These are phyloP conservation scores for Holothuria glaberrima DNA, from an alignment of 35 echinoderm and acorn worm species.

Conservation along the genomic window DNA sequence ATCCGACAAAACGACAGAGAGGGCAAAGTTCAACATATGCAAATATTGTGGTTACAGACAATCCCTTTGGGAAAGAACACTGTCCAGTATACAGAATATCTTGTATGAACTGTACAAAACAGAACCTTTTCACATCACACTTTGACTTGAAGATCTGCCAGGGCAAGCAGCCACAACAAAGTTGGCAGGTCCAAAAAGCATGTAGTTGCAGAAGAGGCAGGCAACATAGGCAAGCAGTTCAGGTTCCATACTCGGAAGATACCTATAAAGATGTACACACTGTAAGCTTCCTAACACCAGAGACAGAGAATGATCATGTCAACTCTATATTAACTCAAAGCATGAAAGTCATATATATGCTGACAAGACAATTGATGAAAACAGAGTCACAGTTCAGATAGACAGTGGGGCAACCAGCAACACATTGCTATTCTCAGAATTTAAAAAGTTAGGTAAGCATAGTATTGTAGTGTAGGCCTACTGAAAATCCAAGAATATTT, in stretches of 20 bases:
- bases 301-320: slow-evolving; percentile 9
- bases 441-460: background rate
- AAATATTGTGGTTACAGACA: too few relatives aligned
- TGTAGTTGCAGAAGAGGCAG: slow-evolving; percentile 8
- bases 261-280: too few relatives aligned
- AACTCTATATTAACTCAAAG: slow-evolving; percentile 14
- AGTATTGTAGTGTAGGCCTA: too few relatives aligned
- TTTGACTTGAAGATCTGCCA: background rate
- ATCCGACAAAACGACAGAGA: too few relatives aligned
- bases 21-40: too few relatives aligned
- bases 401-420: slow-evolving; percentile 58
- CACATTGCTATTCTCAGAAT: background rate
- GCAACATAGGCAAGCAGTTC: background rate
- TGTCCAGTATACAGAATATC: too few relatives aligned
- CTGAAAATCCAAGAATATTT: too few relatives aligned
- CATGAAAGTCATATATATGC: slow-evolving; percentile 52
- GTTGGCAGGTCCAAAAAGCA: too few relatives aligned
- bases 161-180: background rate
- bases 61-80: too few relatives aligned
- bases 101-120: too few relatives aligned
- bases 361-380: background rate
- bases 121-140: too few relatives aligned
- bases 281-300: slow-evolving; percentile 43
- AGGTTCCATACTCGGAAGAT: background rate
- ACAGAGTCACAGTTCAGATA: slow-evolving; percentile 49